These are phyloP conservation scores for Parasteatoda lunata DNA, from an alignment of 2,888 invertebrate species.

Conservation along the genomic window DNA sequence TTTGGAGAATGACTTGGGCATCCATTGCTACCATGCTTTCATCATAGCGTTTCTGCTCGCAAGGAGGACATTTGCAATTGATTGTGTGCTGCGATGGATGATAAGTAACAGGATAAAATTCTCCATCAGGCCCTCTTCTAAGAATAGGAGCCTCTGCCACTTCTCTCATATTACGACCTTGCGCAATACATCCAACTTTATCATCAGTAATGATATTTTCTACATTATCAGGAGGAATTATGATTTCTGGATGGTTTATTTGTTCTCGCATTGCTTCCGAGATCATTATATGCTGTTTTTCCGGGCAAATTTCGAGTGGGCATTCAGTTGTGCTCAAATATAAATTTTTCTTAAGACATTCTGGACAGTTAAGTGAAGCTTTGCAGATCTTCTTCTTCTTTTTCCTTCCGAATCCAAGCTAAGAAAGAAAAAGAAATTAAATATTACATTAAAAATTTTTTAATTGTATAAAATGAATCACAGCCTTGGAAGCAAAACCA, in stretches of 20 bases:
- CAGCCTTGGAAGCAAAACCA: too few species aligned
- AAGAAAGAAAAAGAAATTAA: not conserved
- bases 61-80: constrained; percentile 40
- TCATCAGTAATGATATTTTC: too few species aligned
- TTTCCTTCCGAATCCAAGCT: constrained; percentile 49
- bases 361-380: constrained; percentile 19
- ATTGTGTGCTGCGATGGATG: not conserved
- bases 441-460: not conserved
- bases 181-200: too few species aligned
- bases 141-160: not conserved
- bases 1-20: constrained; percentile 62
- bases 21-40: constrained; percentile 60
- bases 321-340: constrained; percentile 12
- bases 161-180: not conserved
- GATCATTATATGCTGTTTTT: constrained; percentile 31
- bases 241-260: not conserved
- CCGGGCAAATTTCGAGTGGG: not conserved
- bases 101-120: not conserved
- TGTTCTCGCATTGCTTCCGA: constrained; percentile 29
- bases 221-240: too few species aligned
- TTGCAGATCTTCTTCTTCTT: constrained; percentile 30
- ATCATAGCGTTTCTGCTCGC: constrained; percentile 37
- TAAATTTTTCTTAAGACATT: constrained; percentile 32
- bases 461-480: too few species aligned
- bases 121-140: not conserved